Base-by-base conservation (phyloP, 2,113 vertebrate species). In the Procavia capensis region DNA sequence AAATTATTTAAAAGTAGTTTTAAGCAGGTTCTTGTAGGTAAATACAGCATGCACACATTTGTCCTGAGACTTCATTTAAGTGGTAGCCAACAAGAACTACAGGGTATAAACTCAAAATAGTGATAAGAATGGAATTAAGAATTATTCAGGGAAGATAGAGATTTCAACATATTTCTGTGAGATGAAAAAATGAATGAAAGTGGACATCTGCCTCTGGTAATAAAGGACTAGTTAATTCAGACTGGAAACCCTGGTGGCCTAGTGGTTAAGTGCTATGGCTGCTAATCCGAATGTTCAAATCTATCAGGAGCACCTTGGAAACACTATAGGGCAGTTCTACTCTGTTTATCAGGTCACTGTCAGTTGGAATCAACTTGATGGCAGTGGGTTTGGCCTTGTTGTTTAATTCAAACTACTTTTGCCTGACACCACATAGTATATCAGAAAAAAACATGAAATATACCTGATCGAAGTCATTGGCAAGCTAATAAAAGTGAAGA, bases 1-100 rank as follows among this genome's bases (percentile, higher is more conserved):
- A 88, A 93, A 81, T 95, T 19, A 75, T 93, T 93, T 88, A 24
- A 74, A 75, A 94, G 84, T 66, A 82, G 81, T 81, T 85, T 96
- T 50, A 93, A 93, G 74, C 47, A 96, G 78, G 57, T 59, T 6
- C 36, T 75, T 3, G 54, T 78, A 85, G 83, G 31, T 17, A 93
- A 50, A 87, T 59, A 76, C 1, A 86, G 11, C n/a, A 39, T 19
- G 25, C 13, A 79, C 19, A 75, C 24, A 93, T 80, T 87, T 91
- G 11, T 93, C 64, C 19, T 72, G 25, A 88, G 74, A 43, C 11
- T 2, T 85, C 10, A 54, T 57, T 90, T 81, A 75, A 94, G 68
- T 63, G 64, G 29, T 24, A 90, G n/a, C 57, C 50, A 88, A 61
- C 43, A 45, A 79, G 5, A 94, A 91, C 39, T 39, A 90, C 68